These are phyloP conservation scores for Anolis sagrei DNA, from an alignment of 2,113 vertebrate species.

Conservation along the genomic window DNA sequence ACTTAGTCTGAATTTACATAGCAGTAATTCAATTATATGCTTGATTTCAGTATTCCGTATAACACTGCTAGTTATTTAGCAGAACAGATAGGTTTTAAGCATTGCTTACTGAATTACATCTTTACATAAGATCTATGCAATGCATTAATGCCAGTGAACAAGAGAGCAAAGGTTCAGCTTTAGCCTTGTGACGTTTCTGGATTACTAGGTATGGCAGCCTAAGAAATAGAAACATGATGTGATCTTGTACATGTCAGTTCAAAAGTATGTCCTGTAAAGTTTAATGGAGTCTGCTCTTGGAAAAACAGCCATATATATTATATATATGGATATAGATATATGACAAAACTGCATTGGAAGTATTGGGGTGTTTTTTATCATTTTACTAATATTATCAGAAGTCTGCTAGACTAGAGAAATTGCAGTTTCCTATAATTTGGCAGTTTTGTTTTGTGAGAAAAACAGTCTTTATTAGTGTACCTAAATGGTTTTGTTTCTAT, in stretches of 20 bases:
- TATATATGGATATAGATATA: no score
- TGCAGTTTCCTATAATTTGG: neutral
- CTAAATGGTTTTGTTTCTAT: constrained; percentile 44
- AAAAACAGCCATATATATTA: neutral
- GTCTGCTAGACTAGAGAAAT: neutral
- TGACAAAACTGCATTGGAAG: neutral
- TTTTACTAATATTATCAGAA: neutral
- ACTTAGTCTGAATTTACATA: constrained; percentile 18
- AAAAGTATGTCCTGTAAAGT: neutral
- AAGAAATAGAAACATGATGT: neutral
- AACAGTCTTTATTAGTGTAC: neutral
- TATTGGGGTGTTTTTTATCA: neutral
- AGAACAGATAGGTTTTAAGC: constrained; percentile 10
- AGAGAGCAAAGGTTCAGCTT: neutral
- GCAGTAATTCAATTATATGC: constrained; percentile 17
- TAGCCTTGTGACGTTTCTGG: neutral
- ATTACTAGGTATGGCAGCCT: neutral
- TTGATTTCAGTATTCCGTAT: constrained; percentile 11
- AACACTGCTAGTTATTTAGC: constrained; percentile 1
- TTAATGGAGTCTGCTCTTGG: neutral
- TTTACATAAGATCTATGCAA: neutral
- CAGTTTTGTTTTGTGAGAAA: no score
- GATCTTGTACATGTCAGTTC: neutral
- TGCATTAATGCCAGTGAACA: neutral
- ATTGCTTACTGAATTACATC: neutral